phyloP scores from a whole-genome alignment of 64 coral and sea anemone species.

The Trachythela sp. region DNA sequence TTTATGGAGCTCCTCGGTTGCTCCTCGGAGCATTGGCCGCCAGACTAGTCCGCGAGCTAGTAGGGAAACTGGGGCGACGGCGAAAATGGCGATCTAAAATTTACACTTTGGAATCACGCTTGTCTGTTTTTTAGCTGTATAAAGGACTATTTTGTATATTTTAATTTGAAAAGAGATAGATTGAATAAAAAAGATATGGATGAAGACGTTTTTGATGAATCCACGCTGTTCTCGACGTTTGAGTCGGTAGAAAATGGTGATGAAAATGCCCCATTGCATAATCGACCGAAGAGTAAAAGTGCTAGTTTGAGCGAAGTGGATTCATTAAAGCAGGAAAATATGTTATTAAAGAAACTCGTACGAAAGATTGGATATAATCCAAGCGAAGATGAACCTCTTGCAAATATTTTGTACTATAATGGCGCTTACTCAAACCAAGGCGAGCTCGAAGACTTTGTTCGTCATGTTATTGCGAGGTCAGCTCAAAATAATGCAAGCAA shows the following conservation, averaged over 20 bases:
- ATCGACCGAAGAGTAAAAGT: background rate
- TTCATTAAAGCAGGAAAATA: background rate
- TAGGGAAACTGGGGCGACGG: background rate
- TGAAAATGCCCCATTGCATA: background rate
- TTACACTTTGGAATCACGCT: background rate
- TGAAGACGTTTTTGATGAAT: background rate
- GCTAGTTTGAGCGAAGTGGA: background rate
- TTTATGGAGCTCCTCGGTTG: background rate
- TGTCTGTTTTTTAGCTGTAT: background rate
- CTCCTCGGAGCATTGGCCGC: too few relatives aligned
- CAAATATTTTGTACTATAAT: background rate
- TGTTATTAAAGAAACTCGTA: slow-evolving; percentile 1
- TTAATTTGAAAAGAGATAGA: background rate
- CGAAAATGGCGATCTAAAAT: background rate
- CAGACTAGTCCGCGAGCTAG: background rate
- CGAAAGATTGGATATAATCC: background rate
- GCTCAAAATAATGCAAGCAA: background rate
- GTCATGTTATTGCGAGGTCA: background rate
- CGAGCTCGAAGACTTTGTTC: background rate
- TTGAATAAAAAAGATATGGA: background rate
- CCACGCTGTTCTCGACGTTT: background rate
- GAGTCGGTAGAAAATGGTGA: background rate
- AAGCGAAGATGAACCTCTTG: background rate
- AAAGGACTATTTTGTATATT: background rate
- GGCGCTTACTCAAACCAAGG: background rate